Base-by-base conservation (phyloP, 1,140 invertebrate species). In the Drosophila kanapiae region DNA sequence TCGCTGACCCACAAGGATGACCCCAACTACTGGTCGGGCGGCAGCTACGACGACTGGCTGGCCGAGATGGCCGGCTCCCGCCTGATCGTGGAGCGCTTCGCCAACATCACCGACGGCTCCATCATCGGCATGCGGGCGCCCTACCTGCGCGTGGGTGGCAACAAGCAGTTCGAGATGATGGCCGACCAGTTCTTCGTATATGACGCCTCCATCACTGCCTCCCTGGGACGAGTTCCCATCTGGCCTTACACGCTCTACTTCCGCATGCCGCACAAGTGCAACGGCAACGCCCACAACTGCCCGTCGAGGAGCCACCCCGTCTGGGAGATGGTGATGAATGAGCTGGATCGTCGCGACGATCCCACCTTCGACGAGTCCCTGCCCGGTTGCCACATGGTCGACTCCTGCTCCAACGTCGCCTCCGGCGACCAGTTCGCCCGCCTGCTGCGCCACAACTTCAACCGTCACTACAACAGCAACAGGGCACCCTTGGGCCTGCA, bases 261-360 rank as follows among this genome's bases (percentile, higher is more conserved):
- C 95, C 95, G 97, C 33, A 98, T 98, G 97, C 97, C 98, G 1
- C 97, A 98, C 93, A 98, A 97, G 92, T 98, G 98, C 92, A 97
- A 98, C 92, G 97, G 97, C 74, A 98, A 98, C 92, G 97, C 97
- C 14, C 96, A 98, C 81, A 98, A 98, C 90, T 98, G 97, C 90
- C 97, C 98, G 23, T 97, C 96, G 33, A 94, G 97, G 84, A 97
- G 96, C 74, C 97, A 98, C 82, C 97, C 97, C 40, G 97, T 98
- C 43, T 98, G 97, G 97, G 97, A 98, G 94, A 98, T 98, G 95
- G 97, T 98, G 29, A 98, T 98, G 97, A 98, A 98, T 93, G 97
- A 98, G 93, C 93, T 98, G 76, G 97, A 98, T 94, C 95, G 97
- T 92, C 95, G 98, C 93, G 97, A 98, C 91, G 97, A 98, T 91